Conservation (phyloP, 2,888 invertebrate genomes). For the Phlogophora meticulosa region DNA sequence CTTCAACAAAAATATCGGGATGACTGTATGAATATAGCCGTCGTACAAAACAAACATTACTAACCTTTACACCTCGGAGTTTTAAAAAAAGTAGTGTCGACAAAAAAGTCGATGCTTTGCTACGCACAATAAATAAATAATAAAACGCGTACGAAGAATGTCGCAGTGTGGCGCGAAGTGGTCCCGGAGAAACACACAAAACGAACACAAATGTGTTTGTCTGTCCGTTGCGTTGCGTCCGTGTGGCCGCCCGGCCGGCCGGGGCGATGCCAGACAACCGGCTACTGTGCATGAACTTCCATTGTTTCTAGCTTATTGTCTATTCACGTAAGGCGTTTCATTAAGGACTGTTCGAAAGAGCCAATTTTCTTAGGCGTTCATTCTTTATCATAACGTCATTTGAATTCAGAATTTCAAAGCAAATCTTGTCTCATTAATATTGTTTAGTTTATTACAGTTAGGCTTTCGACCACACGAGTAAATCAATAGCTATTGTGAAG, state of each 20-base stretch:
- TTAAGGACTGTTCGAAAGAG: neutral
- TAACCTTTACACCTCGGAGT: slow-evolving; percentile 75
- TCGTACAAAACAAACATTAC: slow-evolving; percentile 71
- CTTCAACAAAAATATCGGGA: slow-evolving; percentile 63
- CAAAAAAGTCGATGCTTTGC: slow-evolving; percentile 68
- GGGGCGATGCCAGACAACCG: slow-evolving; percentile 52
- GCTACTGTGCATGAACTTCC: slow-evolving; percentile 69
- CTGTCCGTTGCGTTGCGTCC: slow-evolving; percentile 57
- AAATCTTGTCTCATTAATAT: no score
- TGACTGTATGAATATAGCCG: slow-evolving; percentile 66
- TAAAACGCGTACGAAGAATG: slow-evolving; percentile 76
- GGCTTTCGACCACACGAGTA: no score
- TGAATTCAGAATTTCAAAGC: neutral
- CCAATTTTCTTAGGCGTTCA: neutral
- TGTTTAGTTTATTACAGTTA: neutral
- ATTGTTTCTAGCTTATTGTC: slow-evolving; percentile 45
- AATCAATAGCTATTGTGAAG: neutral
- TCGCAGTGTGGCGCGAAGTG: slow-evolving; percentile 84
- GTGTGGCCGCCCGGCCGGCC: slow-evolving; percentile 67
- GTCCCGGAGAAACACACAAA: slow-evolving; percentile 67
- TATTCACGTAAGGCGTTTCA: slow-evolving; percentile 13
- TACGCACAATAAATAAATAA: slow-evolving; percentile 73
- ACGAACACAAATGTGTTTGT: slow-evolving; percentile 72
- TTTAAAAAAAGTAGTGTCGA: slow-evolving; percentile 75
- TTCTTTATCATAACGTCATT: neutral